Conservation (phyloP, 2,888 invertebrate genomes). For the Brachycybe producta region DNA sequence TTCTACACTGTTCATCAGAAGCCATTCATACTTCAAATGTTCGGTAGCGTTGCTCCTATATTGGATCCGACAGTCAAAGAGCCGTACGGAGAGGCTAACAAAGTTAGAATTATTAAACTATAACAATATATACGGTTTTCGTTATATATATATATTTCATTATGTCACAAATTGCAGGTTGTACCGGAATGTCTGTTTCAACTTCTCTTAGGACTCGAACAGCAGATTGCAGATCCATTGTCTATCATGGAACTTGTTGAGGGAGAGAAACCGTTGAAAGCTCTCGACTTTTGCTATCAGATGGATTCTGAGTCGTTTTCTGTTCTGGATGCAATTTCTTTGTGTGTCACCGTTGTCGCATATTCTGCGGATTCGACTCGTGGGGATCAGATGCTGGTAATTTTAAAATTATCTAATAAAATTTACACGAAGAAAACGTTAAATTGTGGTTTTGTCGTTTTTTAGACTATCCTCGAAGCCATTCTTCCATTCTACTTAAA, state of each 20-base stretch:
- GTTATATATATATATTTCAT: too few species aligned
- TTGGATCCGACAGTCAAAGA: constrained; percentile 67
- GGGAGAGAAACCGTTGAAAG: constrained; percentile 57
- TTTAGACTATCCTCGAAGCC: constrained; percentile 84
- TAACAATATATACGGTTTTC: neutral
- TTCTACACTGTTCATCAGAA: constrained; percentile 96
- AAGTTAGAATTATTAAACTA: constrained; percentile 41
- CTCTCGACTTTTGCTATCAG: constrained; percentile 96
- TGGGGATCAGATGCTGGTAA: constrained; percentile 48
- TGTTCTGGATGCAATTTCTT: constrained; percentile 91
- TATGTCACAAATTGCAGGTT: too few species aligned
- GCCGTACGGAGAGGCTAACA: constrained; percentile 79
- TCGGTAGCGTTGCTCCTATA: constrained; percentile 93
- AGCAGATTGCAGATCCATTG: constrained; percentile 83
- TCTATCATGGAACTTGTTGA: constrained; percentile 51
- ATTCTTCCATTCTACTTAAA: constrained; percentile 90
- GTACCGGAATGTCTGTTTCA: constrained; percentile 86
- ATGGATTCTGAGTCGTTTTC: constrained; percentile 96
- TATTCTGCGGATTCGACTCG: constrained; percentile 85
- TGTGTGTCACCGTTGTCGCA: constrained; percentile 97
- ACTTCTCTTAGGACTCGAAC: constrained; percentile 66
- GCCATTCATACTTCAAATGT: constrained; percentile 97
- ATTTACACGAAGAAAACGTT: neutral
- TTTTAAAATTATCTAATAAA: constrained; percentile 4
- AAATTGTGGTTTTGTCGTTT: constrained; percentile 20